A percentile compares a stretch with the other conserved stretches of the same genome.
phyloP scores from a whole-genome alignment of 2,113 vertebrate genomes.

The Chloroceryle aenea region DNA sequence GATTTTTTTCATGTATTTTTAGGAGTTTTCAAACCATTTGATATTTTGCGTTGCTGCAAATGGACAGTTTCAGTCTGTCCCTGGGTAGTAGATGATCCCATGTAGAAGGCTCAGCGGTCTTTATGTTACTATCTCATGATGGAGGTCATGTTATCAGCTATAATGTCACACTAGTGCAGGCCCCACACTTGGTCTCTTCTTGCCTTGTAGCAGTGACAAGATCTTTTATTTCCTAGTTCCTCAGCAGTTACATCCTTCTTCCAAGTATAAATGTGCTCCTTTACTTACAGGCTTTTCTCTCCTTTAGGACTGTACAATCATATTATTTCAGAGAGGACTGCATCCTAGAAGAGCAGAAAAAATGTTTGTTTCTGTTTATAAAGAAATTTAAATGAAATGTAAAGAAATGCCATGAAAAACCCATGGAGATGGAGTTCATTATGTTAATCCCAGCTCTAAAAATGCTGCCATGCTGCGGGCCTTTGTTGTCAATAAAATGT shows the following conservation, averaged over 20 bases:
- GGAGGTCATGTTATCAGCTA: background rate
- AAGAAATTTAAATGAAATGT: background rate
- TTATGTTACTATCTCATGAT: background rate
- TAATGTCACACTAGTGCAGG: background rate
- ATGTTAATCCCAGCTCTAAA: slow-evolving; percentile 61
- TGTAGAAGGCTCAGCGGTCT: background rate
- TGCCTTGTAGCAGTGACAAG: background rate
- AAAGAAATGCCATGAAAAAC: slow-evolving; percentile 34
- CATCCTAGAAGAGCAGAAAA: background rate
- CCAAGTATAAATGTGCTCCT: background rate
- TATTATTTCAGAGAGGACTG: background rate
- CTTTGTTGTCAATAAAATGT: slow-evolving; percentile 62
- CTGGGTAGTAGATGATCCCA: background rate
- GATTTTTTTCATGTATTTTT: background rate
- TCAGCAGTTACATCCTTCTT: background rate
- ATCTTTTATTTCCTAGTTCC: background rate
- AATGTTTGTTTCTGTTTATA: background rate
- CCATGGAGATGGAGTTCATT: slow-evolving; percentile 27
- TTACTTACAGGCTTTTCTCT: background rate
- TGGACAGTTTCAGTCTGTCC: background rate
- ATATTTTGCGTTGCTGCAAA: background rate
- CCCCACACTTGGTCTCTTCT: background rate
- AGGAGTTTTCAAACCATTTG: background rate
- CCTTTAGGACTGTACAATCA: background rate
- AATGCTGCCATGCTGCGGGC: background rate